Conservation (phyloP, 2,113 vertebrate species). For the Rhabdornis inornatus region DNA sequence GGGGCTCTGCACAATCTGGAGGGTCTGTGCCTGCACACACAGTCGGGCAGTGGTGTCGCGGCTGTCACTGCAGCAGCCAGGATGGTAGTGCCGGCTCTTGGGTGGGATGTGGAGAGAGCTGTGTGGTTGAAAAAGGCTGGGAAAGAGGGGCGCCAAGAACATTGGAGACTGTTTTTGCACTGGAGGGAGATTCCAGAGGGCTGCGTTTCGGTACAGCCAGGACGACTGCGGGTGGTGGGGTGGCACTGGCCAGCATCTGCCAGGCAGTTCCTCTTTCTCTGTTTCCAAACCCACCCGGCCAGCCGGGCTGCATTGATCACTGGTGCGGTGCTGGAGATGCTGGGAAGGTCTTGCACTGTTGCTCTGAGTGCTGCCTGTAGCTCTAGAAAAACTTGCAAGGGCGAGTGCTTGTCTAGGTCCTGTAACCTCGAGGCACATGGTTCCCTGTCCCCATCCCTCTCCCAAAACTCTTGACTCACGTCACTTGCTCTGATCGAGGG, state of each 20-base stretch:
- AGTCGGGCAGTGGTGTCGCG: background rate
- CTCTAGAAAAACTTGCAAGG: background rate
- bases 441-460: background rate
- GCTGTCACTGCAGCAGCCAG: background rate
- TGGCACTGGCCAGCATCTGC: fast-evolving
- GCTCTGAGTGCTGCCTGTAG: background rate
- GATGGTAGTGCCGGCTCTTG: background rate
- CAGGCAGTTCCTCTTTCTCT: background rate
- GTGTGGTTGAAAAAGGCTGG: background rate
- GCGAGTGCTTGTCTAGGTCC: fast-evolving
- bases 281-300: background rate
- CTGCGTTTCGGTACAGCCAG: fast-evolving
- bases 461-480: background rate
- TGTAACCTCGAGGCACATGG: background rate
- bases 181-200: background rate
- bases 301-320: fast-evolving
- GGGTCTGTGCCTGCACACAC: background rate
- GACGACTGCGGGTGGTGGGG: fast-evolving
- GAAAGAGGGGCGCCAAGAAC: background rate
- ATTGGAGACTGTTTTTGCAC: background rate
- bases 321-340: background rate
- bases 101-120: background rate
- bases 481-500: background rate
- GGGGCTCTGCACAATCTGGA: background rate
- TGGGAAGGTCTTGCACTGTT: fast-evolving